These are phyloP conservation scores for Heteronetta atricapilla DNA, from an alignment of 2,113 vertebrate genomes.

Conservation along the genomic window DNA sequence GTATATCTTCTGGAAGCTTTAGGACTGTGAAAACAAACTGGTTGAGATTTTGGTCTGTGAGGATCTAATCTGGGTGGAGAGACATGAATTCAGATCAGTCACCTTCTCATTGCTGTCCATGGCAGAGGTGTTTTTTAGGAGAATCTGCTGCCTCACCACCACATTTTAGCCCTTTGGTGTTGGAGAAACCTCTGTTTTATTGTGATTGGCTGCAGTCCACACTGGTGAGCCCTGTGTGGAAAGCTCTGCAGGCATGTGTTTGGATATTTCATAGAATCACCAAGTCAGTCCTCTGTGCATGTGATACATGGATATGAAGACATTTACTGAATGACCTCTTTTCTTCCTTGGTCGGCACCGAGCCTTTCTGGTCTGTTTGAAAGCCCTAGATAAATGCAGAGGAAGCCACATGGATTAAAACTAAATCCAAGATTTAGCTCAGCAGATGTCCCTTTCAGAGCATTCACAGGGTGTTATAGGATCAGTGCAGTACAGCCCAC, in stretches of 20 bases:
- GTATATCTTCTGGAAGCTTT: background rate
- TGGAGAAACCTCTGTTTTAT: background rate
- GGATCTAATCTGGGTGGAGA: background rate
- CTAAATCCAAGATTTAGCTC: slow-evolving; percentile 49
- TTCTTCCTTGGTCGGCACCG: background rate
- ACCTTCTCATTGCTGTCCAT: fast-evolving
- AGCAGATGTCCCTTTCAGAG: slow-evolving; percentile 31
- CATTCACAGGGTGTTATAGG: background rate
- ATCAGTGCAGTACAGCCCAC: background rate
- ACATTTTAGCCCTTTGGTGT: background rate
- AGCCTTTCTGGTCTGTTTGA: background rate
- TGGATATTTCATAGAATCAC: fast-evolving
- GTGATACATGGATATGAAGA: background rate
- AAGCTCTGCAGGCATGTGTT: fast-evolving
- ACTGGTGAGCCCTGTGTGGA: fast-evolving
- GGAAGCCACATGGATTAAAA: slow-evolving; percentile 40
- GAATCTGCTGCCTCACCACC: fast-evolving
- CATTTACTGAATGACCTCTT: background rate
- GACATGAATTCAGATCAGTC: background rate
- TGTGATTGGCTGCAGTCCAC: fast-evolving
- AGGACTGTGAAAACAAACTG: background rate
- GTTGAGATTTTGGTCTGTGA: fast-evolving
- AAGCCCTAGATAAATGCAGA: slow-evolving; percentile 33
- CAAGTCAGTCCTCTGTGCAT: background rate
- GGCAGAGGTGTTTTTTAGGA: background rate